These are phyloP conservation scores for Sarcoramphus papa DNA, from an alignment of 2,797 vertebrate genomes.

Conservation along the genomic window DNA sequence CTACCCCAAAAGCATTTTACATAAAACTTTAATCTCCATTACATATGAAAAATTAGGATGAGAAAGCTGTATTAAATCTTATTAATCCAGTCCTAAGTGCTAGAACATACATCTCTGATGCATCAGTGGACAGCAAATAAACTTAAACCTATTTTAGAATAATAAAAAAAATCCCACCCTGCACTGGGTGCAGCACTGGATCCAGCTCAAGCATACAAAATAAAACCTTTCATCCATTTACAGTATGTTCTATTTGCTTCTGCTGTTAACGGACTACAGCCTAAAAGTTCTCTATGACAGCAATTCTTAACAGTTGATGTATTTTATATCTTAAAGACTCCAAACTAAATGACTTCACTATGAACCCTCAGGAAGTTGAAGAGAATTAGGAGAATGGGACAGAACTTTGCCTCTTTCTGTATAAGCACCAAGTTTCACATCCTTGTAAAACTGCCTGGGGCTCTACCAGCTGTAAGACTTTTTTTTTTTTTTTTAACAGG, in stretches of 20 bases:
- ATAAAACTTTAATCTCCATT: neutral
- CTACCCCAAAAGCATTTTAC: neutral
- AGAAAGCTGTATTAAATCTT: neutral
- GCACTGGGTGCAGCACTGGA: neutral
- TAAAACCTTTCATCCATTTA: neutral
- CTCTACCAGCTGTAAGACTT: neutral
- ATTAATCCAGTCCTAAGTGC: neutral
- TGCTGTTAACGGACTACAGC: neutral
- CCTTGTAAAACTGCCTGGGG: neutral
- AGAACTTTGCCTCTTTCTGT: neutral
- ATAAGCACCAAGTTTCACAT: neutral
- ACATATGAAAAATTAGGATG: neutral
- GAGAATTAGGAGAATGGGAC: neutral
- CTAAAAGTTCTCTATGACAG: neutral
- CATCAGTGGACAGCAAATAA: neutral
- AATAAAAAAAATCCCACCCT: neutral
- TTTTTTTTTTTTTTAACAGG: neutral
- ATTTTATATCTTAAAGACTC: neutral
- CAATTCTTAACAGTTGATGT: neutral
- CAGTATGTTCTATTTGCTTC: neutral
- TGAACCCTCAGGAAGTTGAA: fast-evolving
- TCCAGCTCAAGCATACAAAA: neutral
- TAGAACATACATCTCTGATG: neutral
- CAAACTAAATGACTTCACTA: neutral
- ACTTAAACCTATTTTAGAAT: neutral